Base-by-base conservation (phyloP, 64 coral and sea anemone species). In the Cladopsammia gracilis region DNA sequence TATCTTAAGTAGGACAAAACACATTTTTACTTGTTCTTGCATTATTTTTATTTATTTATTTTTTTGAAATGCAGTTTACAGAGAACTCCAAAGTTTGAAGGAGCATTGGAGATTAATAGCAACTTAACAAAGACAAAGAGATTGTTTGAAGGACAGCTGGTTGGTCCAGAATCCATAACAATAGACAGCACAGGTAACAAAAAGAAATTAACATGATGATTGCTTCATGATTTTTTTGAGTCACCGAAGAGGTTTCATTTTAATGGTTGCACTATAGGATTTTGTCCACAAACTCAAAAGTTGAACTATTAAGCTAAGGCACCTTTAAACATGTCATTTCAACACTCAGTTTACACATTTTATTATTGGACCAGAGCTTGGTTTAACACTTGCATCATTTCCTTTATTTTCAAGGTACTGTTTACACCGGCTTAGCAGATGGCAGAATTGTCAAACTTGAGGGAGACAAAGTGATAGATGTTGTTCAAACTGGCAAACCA, bases 381-480 rank as follows among this genome's bases (percentile, higher is more conserved):
- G 53, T 71, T 7, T 4, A 3, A 8, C 23, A 11, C 19, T 34
- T 48, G 46, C 22, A 20, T 3, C 9, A 10, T 16, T 51, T 61
- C 19, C 46, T 23, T 74, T 45, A 4, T 52, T 75, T 4, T 87
- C 62, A 20, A 94, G 93, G 93, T 62, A 80, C 79, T 11, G 34
- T 96, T 8, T 84, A 93, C 26, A 86, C 95, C 42, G 91, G 95
- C 62, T 75, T 96, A 50, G 70, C 60, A 52, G 95, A 96, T 96
- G 95, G 95, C 19, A 86, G 87, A 78, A 96, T 93, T 86, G 95
- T 96, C 22, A 96, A 96, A 75, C 73, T 93, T 93, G 91, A 86
- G n/a, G 82, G 78, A 53, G 86, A 88, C 73, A 89, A 96, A 81
- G 82, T 96, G 54, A 66, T 96, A 64, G 95, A 96, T 62, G 91